phyloP scores from a whole-genome alignment of 2,113 vertebrate genomes.

The Chascanopsetta lugubris region DNA sequence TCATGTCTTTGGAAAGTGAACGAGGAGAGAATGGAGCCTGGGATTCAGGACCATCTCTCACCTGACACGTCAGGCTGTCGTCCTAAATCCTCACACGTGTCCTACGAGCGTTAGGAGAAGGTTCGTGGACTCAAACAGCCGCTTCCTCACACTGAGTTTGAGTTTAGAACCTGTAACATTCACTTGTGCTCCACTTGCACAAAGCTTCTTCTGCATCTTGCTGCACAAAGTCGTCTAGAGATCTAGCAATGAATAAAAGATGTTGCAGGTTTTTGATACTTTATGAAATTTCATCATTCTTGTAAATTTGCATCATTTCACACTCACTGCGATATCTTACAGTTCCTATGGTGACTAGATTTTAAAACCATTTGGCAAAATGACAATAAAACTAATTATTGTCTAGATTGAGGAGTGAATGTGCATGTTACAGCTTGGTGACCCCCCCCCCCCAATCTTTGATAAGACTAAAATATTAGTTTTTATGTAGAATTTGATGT shows the following conservation, averaged over 20 bases:
- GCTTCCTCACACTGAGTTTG: conserved; percentile 5
- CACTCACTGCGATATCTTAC: neutral
- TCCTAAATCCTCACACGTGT: conserved; percentile 22
- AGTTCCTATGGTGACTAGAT: neutral
- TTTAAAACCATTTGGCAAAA: too few relatives aligned
- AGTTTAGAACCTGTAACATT: neutral
- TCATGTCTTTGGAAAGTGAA: conserved; percentile 30
- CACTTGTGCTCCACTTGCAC: too few relatives aligned
- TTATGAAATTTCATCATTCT: too few relatives aligned
- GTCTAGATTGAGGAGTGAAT: too few relatives aligned
- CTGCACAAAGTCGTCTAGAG: neutral
- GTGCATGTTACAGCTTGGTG: too few relatives aligned
- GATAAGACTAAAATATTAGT: too few relatives aligned
- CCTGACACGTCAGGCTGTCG: neutral
- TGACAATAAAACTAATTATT: too few relatives aligned
- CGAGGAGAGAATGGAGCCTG: conserved; percentile 23
- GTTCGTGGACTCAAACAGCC: neutral
- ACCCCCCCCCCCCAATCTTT: too few relatives aligned
- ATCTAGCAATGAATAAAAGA: neutral
- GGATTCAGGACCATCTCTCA: conserved; percentile 9
- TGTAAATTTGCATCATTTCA: too few relatives aligned
- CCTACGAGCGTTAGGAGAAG: conserved; percentile 4
- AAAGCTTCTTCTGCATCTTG: neutral
- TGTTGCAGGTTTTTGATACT: neutral
- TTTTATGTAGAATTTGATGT: too few relatives aligned